These are phyloP conservation scores for Pterostichus niger DNA, from an alignment of 2,888 invertebrate species.

Conservation along the genomic window DNA sequence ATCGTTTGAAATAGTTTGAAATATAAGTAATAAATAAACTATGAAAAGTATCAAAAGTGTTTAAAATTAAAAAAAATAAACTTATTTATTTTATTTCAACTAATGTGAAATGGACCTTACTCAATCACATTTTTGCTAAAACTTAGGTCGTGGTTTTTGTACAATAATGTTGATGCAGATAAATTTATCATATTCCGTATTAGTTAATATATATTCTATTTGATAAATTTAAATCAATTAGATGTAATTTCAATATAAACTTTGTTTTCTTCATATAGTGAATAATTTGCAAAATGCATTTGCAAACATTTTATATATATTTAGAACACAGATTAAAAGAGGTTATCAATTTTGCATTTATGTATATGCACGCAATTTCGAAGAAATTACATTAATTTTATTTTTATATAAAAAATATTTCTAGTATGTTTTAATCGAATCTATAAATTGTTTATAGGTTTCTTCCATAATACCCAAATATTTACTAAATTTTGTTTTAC, in stretches of 20 bases:
- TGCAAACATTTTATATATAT: conserved; percentile 14
- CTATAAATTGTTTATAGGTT: no score
- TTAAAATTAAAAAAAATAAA: neutral
- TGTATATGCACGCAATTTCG: conserved; percentile 1
- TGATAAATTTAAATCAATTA: neutral
- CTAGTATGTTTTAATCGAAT: no score
- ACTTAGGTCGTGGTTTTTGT: neutral
- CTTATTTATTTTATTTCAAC: neutral
- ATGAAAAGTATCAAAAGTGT: neutral
- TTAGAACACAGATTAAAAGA: conserved; percentile 32
- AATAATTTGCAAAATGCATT: conserved; percentile 14
- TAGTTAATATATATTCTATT: conserved; percentile 18
- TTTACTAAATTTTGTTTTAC: no score
- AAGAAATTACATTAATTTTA: conserved; percentile 44
- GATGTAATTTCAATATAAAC: neutral
- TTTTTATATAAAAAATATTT: conserved; percentile 8
- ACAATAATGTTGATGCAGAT: neutral
- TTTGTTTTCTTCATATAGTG: no score
- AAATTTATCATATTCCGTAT: neutral
- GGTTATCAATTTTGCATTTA: conserved; percentile 45
- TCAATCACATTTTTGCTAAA: neutral
- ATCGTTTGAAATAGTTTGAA: neutral
- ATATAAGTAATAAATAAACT: neutral
- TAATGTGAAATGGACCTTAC: neutral
- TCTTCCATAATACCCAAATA: no score